Evolutionary conservation across 1,140 invertebrate genomes (phyloP).

Genomic region (Aradophagus sp.): DNA sequence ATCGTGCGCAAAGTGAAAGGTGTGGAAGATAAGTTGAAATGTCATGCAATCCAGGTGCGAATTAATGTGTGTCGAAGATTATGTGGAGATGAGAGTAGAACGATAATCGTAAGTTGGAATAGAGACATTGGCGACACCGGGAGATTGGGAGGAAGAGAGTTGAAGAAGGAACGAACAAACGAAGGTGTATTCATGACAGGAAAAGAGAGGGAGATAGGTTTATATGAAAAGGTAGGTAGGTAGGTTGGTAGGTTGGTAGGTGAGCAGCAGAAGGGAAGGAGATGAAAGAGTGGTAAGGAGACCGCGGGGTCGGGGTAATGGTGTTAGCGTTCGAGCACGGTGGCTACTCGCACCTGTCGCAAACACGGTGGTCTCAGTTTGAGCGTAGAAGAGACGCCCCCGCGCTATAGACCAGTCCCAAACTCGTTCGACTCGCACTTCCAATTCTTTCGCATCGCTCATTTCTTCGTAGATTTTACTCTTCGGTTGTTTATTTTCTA

Average conservation of each 20-base stretch:
- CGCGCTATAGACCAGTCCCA: conserved; percentile 59
- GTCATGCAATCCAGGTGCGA: conserved; percentile 41
- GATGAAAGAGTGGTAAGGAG: conserved; percentile 49
- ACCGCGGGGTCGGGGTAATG: conserved; percentile 63
- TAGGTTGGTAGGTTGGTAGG: conserved; percentile 34
- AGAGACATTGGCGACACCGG: conserved; percentile 59
- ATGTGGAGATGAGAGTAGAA: conserved; percentile 40
- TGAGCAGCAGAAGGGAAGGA: conserved; percentile 42
- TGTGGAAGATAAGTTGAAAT: no score
- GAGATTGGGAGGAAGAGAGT: no score
- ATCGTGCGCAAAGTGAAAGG: no score
- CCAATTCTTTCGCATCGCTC: conserved; percentile 59
- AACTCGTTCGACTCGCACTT: conserved; percentile 58
- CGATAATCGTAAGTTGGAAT: conserved; percentile 53
- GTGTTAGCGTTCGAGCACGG: conserved; percentile 67
- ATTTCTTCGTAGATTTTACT: conserved; percentile 21
- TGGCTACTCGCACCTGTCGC: conserved; percentile 71
- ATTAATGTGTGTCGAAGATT: conserved; percentile 48
- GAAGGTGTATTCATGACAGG: conserved; percentile 38
- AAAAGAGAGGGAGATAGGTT: conserved; percentile 34
- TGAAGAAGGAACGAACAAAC: no score
- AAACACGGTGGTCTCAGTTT: conserved; percentile 70
- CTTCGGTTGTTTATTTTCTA: conserved; percentile 10
- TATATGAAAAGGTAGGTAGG: conserved; percentile 24
- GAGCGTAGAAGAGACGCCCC: conserved; percentile 66